Evolutionary conservation across 2,113 vertebrate genomes (phyloP).

Genomic region (Callipepla squamata): DNA sequence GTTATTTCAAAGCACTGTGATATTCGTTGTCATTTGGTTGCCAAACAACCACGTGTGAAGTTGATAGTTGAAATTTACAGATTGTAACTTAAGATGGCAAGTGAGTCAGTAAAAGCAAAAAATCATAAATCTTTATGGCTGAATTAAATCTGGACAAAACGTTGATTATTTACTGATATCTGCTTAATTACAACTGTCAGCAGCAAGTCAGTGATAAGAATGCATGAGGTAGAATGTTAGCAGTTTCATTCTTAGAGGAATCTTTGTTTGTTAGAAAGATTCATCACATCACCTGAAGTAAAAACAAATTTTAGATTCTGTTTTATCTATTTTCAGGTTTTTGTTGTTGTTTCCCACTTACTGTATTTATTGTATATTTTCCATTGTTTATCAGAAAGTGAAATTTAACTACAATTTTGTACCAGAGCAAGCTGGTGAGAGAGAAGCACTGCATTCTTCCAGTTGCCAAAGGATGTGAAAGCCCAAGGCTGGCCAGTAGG

Average conservation of each 20-base stretch:
- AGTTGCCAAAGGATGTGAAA: background rate
- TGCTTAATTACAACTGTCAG: background rate
- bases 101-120: background rate
- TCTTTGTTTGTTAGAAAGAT: background rate
- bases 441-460: background rate
- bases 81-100: background rate
- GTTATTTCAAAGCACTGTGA: background rate
- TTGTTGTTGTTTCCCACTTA: background rate
- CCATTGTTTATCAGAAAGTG: background rate
- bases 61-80: background rate
- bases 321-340: background rate
- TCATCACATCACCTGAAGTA: background rate
- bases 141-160: background rate
- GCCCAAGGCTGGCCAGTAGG: background rate
- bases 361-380: background rate
- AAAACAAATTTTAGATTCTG: background rate
- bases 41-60: background rate
- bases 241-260: background rate
- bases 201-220: background rate
- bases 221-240: accelerated
- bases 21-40: background rate
- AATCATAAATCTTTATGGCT: background rate
- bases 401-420: background rate
- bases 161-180: background rate
- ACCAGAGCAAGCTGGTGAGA: background rate